A percentile compares a stretch with the other conserved stretches of the same genome.
Conservation (phyloP, 2,113 vertebrate genomes). For the Plestiodon gilberti region DNA sequence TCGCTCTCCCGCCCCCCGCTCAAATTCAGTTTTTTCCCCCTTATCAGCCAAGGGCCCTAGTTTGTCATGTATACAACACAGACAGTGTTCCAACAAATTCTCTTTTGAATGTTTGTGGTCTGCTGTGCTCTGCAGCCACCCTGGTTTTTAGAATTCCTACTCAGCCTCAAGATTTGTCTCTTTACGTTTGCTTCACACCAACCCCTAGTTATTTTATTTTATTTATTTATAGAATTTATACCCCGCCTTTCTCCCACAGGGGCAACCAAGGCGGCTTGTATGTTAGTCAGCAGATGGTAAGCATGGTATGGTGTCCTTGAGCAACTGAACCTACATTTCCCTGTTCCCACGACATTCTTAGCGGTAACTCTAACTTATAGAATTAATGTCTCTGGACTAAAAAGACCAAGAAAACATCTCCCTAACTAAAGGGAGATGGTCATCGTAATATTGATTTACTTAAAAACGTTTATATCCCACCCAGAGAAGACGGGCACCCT, state of each 20-base stretch:
- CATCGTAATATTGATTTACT: background rate
- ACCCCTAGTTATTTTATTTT: background rate
- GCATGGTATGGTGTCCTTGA: too few relatives aligned
- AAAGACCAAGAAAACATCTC: background rate
- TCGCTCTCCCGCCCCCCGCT: too few relatives aligned
- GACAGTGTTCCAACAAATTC: background rate
- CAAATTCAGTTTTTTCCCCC: too few relatives aligned
- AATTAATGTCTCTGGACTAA: background rate
- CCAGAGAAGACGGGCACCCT: too few relatives aligned
- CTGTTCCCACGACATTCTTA: background rate
- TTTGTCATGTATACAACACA: background rate
- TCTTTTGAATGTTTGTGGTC: background rate
- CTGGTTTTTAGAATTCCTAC: conserved; percentile 1
- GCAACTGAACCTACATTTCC: background rate
- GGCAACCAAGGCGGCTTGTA: too few relatives aligned
- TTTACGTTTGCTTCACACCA: background rate
- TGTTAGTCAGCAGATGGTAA: conserved; percentile 14
- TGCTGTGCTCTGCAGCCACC: background rate
- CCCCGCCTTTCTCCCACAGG: too few relatives aligned
- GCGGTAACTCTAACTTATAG: background rate
- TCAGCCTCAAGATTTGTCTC: background rate
- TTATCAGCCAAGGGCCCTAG: too few relatives aligned
- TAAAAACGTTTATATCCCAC: too few relatives aligned
- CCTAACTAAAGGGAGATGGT: background rate
- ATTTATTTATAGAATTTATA: too few relatives aligned